Evolutionary conservation across 2,888 invertebrate species (phyloP).

Genomic region (Micropterix aruncella): DNA sequence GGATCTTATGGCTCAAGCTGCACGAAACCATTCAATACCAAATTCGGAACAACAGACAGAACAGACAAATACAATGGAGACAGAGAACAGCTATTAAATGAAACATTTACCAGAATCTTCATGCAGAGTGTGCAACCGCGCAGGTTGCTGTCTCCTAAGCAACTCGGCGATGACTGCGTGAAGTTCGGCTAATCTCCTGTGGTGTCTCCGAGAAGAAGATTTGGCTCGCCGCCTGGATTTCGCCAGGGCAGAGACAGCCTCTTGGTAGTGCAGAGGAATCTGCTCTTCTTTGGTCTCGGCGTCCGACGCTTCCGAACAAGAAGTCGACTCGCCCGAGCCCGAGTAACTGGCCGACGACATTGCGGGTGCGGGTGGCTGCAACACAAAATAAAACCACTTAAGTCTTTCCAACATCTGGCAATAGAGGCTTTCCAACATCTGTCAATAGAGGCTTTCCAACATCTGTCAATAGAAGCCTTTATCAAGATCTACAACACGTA

Average conservation of each 20-base stretch:
- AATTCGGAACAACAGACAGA: no score
- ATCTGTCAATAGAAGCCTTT: no score
- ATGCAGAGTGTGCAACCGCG: not conserved
- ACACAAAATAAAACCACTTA: no score
- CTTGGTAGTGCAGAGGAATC: not conserved
- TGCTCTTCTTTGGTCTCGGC: not conserved
- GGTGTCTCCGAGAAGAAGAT: not conserved
- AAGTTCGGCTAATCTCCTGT: not conserved
- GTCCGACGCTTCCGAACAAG: not conserved
- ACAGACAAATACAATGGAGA: no score
- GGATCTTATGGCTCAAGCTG: no score
- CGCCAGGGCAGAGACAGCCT: not conserved
- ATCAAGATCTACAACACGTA: no score
- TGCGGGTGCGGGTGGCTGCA: not conserved
- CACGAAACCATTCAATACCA: no score
- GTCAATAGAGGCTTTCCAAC: no score
- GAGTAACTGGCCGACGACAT: not conserved
- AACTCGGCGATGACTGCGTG: not conserved
- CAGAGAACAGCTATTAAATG: no score
- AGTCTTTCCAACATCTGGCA: no score
- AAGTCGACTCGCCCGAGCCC: not conserved
- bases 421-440: no score
- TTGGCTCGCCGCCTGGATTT: not conserved
- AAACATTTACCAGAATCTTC: not conserved
- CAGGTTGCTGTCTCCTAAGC: not conserved